phyloP scores from a whole-genome alignment of 2,113 vertebrate genomes.

The Patagioenas fasciata region DNA sequence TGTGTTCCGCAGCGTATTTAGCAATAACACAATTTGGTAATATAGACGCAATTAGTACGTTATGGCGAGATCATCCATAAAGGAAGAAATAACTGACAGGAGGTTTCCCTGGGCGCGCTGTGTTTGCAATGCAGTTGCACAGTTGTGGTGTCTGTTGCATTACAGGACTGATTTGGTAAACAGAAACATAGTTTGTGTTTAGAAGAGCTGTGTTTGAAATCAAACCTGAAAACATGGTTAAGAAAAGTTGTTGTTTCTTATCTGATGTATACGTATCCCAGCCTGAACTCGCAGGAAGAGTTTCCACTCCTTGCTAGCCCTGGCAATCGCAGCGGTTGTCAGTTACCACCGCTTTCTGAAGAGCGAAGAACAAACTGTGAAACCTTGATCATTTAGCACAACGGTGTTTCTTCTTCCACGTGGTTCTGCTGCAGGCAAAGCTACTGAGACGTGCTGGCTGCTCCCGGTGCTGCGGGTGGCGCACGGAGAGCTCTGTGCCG shows the following conservation, averaged over 20 bases:
- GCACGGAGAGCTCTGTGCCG: not conserved
- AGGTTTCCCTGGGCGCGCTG: not conserved
- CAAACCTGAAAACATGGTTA: not conserved
- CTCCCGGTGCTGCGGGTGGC: rapidly evolving
- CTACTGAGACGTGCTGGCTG: not conserved
- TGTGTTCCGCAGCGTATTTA: not conserved
- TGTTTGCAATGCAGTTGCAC: not conserved
- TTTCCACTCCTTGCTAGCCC: not conserved
- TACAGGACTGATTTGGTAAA: not conserved
- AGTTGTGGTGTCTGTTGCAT: not conserved
- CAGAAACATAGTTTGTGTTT: not conserved
- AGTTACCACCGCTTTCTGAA: not conserved
- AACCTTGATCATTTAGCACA: not conserved
- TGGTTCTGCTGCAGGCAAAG: not conserved
- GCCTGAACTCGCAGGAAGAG: not conserved
- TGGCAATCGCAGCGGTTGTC: not conserved
- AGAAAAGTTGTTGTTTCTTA: not conserved
- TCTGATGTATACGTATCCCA: too few species aligned
- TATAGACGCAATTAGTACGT: not conserved
- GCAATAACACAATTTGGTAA: not conserved
- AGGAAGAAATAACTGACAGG: not conserved
- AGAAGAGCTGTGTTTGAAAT: not conserved
- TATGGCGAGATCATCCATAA: not conserved
- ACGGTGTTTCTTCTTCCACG: not conserved
- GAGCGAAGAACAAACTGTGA: not conserved